These are phyloP conservation scores for Suricata suricatta DNA, from an alignment of 2,113 vertebrate species.

Conservation along the genomic window DNA sequence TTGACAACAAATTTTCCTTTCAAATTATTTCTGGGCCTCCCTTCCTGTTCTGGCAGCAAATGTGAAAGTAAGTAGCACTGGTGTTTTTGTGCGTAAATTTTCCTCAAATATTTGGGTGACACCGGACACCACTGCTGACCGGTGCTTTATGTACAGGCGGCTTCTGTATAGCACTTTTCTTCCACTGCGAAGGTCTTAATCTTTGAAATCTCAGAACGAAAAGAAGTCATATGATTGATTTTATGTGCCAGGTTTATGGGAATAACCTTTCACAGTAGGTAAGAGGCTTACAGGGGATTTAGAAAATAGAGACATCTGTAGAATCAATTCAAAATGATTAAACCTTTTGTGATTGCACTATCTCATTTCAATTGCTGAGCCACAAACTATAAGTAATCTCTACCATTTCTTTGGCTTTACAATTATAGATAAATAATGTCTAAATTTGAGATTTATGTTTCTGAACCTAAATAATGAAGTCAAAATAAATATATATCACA, in stretches of 20 bases:
- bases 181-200: neutral
- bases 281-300: neutral
- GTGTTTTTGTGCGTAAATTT: neutral
- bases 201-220: conserved; percentile 17
- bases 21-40: neutral
- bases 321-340: conserved; percentile 35
- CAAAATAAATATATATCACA: conserved; percentile 9
- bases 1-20: neutral
- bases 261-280: conserved; percentile 9
- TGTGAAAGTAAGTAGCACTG: neutral
- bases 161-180: neutral
- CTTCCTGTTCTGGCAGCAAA: neutral
- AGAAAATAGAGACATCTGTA: conserved; percentile 39
- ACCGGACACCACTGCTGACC: neutral
- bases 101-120: neutral
- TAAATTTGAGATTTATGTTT: neutral
- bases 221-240: conserved; percentile 24
- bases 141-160: neutral
- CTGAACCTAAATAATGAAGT: neutral
- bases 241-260: neutral
- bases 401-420: conserved; percentile 1
- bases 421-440: neutral
- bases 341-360: neutral
- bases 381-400: neutral
- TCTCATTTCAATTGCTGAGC: neutral